phyloP scores from a whole-genome alignment of 2,113 vertebrate species.

The Camelus dromedarius region DNA sequence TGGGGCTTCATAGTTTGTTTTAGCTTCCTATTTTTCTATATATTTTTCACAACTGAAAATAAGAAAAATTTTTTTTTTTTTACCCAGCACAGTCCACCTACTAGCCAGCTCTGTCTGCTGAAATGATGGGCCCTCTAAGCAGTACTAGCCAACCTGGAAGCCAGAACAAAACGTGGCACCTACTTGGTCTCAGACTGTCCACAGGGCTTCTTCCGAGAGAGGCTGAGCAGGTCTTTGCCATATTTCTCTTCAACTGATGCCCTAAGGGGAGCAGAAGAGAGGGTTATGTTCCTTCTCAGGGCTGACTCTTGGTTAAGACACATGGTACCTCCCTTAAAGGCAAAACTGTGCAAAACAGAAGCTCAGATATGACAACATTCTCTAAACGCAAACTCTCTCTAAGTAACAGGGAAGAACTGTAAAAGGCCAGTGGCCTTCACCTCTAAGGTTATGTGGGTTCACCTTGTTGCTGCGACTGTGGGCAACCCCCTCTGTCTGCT shows the following conservation, averaged over 20 bases:
- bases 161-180: conserved; percentile 74
- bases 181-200: conserved; percentile 97
- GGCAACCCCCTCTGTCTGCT: background rate
- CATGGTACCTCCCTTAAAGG: background rate
- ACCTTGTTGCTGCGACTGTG: background rate
- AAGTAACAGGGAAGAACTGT: background rate
- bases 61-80: background rate
- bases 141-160: background rate
- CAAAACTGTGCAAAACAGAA: background rate
- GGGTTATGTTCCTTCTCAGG: background rate
- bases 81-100: background rate
- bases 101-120: background rate
- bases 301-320: background rate
- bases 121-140: rapidly evolving
- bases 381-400: background rate
- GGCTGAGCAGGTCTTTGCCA: conserved; percentile 94
- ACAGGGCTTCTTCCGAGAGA: conserved; percentile 95
- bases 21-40: conserved; percentile 16
- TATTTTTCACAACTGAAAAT: background rate
- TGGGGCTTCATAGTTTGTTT: background rate
- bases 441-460: background rate
- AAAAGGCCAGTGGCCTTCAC: background rate
- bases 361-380: background rate
- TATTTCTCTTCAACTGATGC: conserved; percentile 96
- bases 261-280: conserved; percentile 85